Conservation (phyloP, 2,797 vertebrate genomes). For the Lagorchestes hirsutus region DNA sequence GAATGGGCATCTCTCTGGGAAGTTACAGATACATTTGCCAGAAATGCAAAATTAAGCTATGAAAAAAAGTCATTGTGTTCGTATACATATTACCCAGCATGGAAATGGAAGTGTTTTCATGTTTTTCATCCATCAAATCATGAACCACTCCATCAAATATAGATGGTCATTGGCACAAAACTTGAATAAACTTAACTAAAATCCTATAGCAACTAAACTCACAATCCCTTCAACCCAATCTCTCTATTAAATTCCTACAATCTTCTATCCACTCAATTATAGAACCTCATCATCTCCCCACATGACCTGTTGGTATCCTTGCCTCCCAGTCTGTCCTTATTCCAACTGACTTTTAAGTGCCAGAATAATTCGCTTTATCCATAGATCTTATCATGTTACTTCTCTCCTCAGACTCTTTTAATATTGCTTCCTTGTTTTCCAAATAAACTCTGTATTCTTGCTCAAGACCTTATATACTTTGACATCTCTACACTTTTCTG, state of each 20-base stretch:
- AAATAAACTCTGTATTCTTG: background rate
- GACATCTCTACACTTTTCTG: fast-evolving
- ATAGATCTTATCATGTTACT: background rate
- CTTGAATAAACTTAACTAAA: background rate
- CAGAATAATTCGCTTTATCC: background rate
- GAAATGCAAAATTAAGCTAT: slow-evolving; percentile 11
- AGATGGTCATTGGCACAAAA: background rate
- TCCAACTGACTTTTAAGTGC: too few species aligned
- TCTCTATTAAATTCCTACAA: background rate
- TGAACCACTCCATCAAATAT: background rate
- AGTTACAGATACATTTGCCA: slow-evolving; percentile 45
- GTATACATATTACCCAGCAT: background rate
- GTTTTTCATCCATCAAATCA: background rate
- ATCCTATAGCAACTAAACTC: background rate
- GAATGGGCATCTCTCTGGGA: slow-evolving; percentile 7
- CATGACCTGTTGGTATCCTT: background rate
- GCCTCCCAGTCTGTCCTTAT: background rate
- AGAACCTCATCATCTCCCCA: background rate
- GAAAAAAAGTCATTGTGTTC: background rate
- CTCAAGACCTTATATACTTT: background rate
- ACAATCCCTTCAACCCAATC: background rate
- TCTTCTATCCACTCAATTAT: background rate
- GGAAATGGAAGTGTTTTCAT: background rate
- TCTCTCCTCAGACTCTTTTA: background rate
- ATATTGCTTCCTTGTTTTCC: background rate